Conservation (phyloP, 1,140 invertebrate species). For the Pissodes strobi region DNA sequence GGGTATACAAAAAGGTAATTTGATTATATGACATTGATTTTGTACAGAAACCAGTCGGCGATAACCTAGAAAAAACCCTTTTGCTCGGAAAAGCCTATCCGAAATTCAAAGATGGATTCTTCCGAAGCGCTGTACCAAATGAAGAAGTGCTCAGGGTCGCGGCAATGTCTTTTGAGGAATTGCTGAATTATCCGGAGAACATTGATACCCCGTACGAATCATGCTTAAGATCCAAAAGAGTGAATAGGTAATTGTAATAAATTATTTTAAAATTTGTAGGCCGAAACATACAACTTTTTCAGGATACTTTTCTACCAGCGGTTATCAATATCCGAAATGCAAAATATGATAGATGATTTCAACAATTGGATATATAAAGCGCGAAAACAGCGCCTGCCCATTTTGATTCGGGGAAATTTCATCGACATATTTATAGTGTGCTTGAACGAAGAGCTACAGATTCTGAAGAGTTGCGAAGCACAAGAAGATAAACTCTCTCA, state of each 20-base stretch:
- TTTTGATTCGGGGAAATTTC: conserved; percentile 67
- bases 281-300: neutral
- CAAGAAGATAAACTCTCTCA: conserved; percentile 68
- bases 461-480: conserved; percentile 75
- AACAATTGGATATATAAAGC: conserved; percentile 68
- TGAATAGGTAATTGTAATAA: conserved; percentile 39
- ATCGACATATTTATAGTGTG: conserved; percentile 71
- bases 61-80: too few relatives aligned
- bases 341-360: conserved; percentile 64
- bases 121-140: conserved; percentile 2
- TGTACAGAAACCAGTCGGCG: too few relatives aligned
- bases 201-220: conserved; percentile 41
- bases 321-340: conserved; percentile 64
- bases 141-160: conserved; percentile 10
- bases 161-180: conserved; percentile 23
- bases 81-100: too few relatives aligned
- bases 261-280: neutral
- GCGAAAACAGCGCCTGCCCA: conserved; percentile 64
- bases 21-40: too few relatives aligned
- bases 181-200: conserved; percentile 33
- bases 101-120: conserved; percentile 20
- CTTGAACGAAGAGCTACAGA: conserved; percentile 76
- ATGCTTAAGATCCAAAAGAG: conserved; percentile 40
- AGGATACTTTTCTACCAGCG: conserved; percentile 66
- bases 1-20: too few relatives aligned